Percentiles rank a stretch among this genome's conserved stretches.
Evolutionary conservation across 2,113 vertebrate genomes (phyloP).

Genomic region (Cervus canadensis): DNA sequence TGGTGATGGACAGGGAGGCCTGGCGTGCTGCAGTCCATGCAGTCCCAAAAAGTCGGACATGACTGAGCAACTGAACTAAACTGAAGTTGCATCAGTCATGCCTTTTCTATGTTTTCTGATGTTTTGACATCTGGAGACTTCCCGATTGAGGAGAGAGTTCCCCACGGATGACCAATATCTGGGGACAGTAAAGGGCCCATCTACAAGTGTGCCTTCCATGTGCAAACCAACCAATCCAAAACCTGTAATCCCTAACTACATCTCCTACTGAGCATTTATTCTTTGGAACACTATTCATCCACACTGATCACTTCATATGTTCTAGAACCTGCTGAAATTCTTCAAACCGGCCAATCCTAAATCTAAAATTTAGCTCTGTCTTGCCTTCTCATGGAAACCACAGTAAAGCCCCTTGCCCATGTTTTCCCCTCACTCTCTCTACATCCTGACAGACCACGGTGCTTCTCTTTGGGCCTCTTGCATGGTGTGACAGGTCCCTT

Average conservation of each 20-base stretch:
- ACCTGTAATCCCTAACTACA: background rate
- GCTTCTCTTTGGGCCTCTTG: background rate
- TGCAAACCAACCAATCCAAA: background rate
- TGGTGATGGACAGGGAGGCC: background rate
- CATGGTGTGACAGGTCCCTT: rapidly evolving
- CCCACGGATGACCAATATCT: background rate
- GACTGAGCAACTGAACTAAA: background rate
- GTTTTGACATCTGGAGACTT: background rate
- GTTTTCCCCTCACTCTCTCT: background rate
- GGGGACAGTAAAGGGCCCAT: background rate
- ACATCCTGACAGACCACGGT: rapidly evolving
- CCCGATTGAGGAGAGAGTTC: background rate
- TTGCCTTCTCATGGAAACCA: background rate
- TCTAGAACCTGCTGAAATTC: background rate
- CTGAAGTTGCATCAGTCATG: background rate
- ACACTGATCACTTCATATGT: background rate
- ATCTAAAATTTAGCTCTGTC: background rate
- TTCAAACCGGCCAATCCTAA: background rate
- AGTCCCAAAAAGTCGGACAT: rapidly evolving
- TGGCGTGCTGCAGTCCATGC: background rate
- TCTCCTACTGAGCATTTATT: background rate
- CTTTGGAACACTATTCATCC: background rate
- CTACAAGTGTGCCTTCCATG: background rate
- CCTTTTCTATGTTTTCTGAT: background rate
- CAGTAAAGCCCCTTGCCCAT: background rate